phyloP scores from a whole-genome alignment of 2,113 vertebrate genomes.

The Patagioenas fasciata region DNA sequence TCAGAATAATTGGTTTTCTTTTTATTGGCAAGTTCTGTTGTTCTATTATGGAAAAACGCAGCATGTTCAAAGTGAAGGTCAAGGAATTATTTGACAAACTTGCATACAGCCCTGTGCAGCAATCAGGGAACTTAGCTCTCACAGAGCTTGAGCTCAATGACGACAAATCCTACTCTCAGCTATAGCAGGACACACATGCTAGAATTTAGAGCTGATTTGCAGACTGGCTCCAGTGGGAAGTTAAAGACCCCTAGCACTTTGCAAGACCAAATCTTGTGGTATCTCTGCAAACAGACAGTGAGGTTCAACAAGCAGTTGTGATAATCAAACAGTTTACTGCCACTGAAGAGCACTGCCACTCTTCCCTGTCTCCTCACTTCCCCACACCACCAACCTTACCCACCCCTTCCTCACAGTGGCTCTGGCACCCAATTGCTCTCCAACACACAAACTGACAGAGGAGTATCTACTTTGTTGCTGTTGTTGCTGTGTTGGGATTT shows the following conservation, averaged over 20 bases:
- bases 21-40: not conserved
- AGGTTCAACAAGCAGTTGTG: not conserved
- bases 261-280: not conserved
- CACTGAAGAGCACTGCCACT: not conserved
- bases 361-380: not conserved
- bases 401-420: not conserved
- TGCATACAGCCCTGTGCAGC: not conserved
- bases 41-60: not conserved
- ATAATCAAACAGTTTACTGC: not conserved
- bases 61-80: not conserved
- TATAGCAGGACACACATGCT: not conserved
- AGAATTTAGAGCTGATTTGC: not conserved
- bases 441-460: not conserved
- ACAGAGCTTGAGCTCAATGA: not conserved
- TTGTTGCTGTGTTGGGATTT: not conserved
- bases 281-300: not conserved
- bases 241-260: not conserved
- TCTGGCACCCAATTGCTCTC: not conserved
- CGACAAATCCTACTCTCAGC: not conserved
- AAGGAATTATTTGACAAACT: not conserved
- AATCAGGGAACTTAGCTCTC: not conserved
- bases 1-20: not conserved
- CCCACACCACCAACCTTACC: not conserved
- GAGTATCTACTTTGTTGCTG: not conserved
- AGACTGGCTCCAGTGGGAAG: not conserved